These are phyloP conservation scores for Tachina grossa DNA, from an alignment of 2,888 invertebrate genomes.

Conservation along the genomic window DNA sequence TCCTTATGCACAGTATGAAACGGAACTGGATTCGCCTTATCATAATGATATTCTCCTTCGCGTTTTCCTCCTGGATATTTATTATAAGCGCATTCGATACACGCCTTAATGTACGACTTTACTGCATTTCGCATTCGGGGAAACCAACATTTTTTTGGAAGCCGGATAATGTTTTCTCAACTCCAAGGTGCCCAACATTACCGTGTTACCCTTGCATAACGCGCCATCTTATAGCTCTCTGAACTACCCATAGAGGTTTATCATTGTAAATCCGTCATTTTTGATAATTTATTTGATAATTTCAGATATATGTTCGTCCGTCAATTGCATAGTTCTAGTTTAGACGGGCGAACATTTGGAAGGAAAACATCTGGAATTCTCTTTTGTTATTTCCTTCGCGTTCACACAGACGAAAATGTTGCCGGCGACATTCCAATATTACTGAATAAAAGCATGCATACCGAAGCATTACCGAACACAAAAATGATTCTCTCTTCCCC, in stretches of 20 bases:
- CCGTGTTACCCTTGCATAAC: constrained; percentile 40
- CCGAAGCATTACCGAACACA: too few relatives aligned
- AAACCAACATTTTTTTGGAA: constrained; percentile 46
- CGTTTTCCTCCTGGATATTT: neutral
- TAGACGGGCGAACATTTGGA: too few relatives aligned
- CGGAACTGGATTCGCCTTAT: neutral
- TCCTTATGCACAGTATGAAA: constrained; percentile 31
- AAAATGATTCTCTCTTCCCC: too few relatives aligned
- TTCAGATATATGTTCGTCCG: constrained; percentile 15
- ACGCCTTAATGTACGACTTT: constrained; percentile 8
- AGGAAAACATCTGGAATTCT: too few relatives aligned
- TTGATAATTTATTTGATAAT: neutral
- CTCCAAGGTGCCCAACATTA: constrained; percentile 50
- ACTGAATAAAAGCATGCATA: too few relatives aligned
- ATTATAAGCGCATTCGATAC: neutral
- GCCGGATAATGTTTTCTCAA: constrained; percentile 52
- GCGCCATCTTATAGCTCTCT: constrained; percentile 46
- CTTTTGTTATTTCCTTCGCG: too few relatives aligned
- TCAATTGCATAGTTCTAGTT: constrained; percentile 53
- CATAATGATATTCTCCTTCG: constrained; percentile 14
- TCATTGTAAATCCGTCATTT: constrained; percentile 23
- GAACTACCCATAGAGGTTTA: constrained; percentile 46
- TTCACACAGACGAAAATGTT: too few relatives aligned
- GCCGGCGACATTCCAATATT: too few relatives aligned
- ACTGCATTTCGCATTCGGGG: constrained; percentile 46